phyloP scores from a whole-genome alignment of 2,797 vertebrate genomes.

The Pseudomugil gertrudae region DNA sequence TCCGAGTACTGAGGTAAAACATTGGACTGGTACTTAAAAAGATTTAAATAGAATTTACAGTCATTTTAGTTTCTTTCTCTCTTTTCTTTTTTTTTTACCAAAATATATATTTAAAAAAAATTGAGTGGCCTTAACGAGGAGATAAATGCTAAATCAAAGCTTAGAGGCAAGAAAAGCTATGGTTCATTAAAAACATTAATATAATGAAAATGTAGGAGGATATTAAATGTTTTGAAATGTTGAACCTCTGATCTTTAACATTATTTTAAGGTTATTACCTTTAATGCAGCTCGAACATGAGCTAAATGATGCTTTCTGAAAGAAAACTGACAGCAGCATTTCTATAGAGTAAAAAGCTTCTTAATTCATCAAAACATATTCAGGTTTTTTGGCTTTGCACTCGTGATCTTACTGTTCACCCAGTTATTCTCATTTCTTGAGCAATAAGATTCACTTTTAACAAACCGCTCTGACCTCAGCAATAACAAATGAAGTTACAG shows the following conservation, averaged over 20 bases:
- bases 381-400: constrained; percentile 7
- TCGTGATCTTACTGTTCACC: not conserved
- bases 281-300: constrained; percentile 22
- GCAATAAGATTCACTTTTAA: constrained; percentile 23
- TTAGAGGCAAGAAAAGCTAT: constrained; percentile 43
- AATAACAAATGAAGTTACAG: not conserved
- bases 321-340: constrained; percentile 26
- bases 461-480: not conserved
- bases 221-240: constrained; percentile 32
- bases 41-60: constrained; percentile 67
- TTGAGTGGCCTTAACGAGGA: constrained; percentile 17
- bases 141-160: constrained; percentile 38
- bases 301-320: constrained; percentile 2
- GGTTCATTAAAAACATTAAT: constrained; percentile 33
- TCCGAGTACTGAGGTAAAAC: constrained; percentile 74
- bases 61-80: constrained; percentile 22
- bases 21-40: constrained; percentile 59
- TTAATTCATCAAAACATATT: not conserved
- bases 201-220: constrained; percentile 8
- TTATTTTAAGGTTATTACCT: constrained; percentile 17
- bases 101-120: constrained; percentile 41
- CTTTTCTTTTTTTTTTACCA: constrained; percentile 33
- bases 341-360: not conserved
- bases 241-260: constrained; percentile 22
- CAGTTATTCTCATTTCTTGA: constrained; percentile 14